Evolutionary conservation across 2,113 vertebrate genomes (phyloP).

Genomic region (Crypturellus undulatus): DNA sequence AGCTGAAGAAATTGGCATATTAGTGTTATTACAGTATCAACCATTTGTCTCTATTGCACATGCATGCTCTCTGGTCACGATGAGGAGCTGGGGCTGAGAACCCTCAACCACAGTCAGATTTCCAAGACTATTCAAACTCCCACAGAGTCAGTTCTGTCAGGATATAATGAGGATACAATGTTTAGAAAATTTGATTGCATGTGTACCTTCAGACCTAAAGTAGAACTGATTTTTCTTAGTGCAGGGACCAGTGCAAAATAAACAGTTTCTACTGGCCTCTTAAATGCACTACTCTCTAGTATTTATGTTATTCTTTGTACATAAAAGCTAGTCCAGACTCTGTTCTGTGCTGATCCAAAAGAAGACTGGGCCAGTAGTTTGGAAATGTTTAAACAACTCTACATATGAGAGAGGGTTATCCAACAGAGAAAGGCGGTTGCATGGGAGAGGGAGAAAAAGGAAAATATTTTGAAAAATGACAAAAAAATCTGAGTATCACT

Average conservation of each 20-base stretch:
- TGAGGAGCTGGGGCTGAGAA: neutral
- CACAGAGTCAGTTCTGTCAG: neutral
- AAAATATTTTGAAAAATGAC: neutral
- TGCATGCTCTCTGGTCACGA: neutral
- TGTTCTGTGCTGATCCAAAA: neutral
- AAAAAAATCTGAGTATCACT: neutral
- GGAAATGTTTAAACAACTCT: neutral
- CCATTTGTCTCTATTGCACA: neutral
- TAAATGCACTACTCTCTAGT: neutral
- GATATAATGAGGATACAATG: neutral
- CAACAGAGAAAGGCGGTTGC: neutral
- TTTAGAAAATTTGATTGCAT: neutral
- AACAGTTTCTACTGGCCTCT: neutral
- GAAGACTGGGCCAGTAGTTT: neutral
- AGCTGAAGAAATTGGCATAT: neutral
- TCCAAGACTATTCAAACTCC: fast-evolving
- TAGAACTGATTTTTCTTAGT: neutral
- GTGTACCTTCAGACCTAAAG: neutral
- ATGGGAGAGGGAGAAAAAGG: neutral
- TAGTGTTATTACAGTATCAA: neutral
- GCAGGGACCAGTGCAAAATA: neutral
- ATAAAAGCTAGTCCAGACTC: neutral
- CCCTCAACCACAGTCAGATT: neutral
- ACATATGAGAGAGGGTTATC: neutral
- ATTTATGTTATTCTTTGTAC: neutral